phyloP scores from a whole-genome alignment of 2,888 invertebrate species.

The Hermaeophaga mercurialis region DNA sequence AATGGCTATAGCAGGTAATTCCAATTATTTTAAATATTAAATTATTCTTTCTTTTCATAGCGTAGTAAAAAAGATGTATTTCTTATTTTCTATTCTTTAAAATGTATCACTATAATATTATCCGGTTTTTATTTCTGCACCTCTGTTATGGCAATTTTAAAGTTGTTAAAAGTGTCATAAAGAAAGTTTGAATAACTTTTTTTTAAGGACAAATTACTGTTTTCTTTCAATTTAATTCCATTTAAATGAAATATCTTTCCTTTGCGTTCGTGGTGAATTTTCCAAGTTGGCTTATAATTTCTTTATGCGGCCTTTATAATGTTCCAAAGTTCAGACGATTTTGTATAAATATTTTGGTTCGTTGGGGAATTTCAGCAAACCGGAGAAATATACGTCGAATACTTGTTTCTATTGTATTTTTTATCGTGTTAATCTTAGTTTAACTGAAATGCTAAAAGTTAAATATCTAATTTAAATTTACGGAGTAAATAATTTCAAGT shows the following conservation, averaged over 20 bases:
- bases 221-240: neutral
- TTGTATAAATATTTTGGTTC: neutral
- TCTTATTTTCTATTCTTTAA: neutral
- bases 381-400: too few species aligned
- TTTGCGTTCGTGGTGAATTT: neutral
- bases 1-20: too few species aligned
- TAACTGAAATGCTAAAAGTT: too few species aligned
- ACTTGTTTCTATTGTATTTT: too few species aligned
- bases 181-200: neutral
- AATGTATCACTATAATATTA: neutral
- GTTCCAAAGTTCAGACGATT: neutral
- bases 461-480: too few species aligned
- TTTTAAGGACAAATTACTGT: neutral
- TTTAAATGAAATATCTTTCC: neutral
- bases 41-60: too few species aligned
- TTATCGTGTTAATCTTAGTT: too few species aligned
- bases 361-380: too few species aligned
- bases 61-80: too few species aligned
- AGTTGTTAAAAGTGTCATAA: neutral
- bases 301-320: neutral
- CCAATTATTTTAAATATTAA: too few species aligned
- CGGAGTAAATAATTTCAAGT: too few species aligned
- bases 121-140: neutral
- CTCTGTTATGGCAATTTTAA: neutral
- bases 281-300: neutral